Conservation (phyloP, 2,113 vertebrate genomes). For the Oreochromis spilurus region DNA sequence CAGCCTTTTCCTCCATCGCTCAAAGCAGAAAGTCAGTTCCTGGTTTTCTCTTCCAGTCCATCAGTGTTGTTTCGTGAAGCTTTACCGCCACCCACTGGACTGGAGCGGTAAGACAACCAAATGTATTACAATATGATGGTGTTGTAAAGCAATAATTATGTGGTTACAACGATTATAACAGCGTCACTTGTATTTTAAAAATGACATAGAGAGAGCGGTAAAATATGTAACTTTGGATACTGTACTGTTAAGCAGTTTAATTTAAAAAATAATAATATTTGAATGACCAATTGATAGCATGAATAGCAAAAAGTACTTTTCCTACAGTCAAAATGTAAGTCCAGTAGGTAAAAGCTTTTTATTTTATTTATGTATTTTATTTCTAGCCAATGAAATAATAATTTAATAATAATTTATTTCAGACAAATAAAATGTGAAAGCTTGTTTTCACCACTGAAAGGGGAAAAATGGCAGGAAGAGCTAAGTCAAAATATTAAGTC, state of each 20-base stretch:
- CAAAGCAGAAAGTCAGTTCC: background rate
- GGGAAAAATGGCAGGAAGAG: accelerated
- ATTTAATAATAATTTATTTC: background rate
- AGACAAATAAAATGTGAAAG: background rate
- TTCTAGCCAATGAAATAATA: background rate
- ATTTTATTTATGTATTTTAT: background rate
- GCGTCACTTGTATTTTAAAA: background rate
- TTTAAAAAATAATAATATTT: background rate
- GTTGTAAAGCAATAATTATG: background rate
- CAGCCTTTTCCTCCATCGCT: constrained; percentile 62
- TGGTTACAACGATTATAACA: background rate
- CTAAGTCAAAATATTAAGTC: background rate
- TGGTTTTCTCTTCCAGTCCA: background rate
- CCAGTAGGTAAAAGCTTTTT: background rate
- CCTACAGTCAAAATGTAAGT: background rate
- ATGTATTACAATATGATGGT: background rate
- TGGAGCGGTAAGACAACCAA: constrained; percentile 5
- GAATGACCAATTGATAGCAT: background rate
- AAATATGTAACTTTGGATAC: background rate
- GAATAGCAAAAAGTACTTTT: background rate
- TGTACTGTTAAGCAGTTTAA: background rate
- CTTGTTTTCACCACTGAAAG: background rate
- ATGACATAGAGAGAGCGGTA: background rate
- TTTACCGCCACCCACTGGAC: constrained; percentile 39
- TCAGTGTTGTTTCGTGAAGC: background rate